phyloP scores from a whole-genome alignment of 1,140 invertebrate genomes.

The Mercenaria mercenaria region DNA sequence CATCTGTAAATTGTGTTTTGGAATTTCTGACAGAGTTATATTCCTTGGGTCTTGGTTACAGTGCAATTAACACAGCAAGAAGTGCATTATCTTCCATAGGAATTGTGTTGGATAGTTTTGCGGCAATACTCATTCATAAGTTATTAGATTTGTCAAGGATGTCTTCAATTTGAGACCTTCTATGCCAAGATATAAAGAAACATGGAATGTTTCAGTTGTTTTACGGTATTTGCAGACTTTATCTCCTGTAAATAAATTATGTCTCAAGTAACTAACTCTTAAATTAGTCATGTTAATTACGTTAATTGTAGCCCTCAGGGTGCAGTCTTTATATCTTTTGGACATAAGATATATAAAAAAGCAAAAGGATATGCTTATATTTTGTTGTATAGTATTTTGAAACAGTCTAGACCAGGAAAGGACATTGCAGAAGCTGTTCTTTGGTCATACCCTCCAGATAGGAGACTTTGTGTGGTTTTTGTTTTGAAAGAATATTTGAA shows the following conservation, averaged over 20 bases:
- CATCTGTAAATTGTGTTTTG: no score
- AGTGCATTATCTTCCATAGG: no score
- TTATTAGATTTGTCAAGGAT: not conserved
- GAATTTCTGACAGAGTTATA: no score
- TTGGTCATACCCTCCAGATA: not conserved
- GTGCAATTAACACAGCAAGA: no score
- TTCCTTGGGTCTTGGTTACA: no score
- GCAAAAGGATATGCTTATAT: not conserved
- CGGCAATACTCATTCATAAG: not conserved
- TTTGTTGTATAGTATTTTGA: not conserved
- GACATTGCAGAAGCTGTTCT: not conserved
- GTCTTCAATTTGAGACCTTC: not conserved
- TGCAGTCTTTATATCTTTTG: not conserved
- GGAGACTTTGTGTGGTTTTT: not conserved
- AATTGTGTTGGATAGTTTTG: no score
- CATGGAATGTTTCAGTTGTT: slow-evolving; percentile 18
- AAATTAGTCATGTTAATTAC: not conserved
- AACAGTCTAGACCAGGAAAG: not conserved
- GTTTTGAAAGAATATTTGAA: not conserved
- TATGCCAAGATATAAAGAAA: not conserved
- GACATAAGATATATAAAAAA: not conserved
- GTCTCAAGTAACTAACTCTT: not conserved
- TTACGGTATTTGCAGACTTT: not conserved
- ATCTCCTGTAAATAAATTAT: not conserved
- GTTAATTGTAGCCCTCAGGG: not conserved